Evolutionary conservation across 2,113 vertebrate genomes (phyloP).

Genomic region (Periophthalmodon schlosseri): DNA sequence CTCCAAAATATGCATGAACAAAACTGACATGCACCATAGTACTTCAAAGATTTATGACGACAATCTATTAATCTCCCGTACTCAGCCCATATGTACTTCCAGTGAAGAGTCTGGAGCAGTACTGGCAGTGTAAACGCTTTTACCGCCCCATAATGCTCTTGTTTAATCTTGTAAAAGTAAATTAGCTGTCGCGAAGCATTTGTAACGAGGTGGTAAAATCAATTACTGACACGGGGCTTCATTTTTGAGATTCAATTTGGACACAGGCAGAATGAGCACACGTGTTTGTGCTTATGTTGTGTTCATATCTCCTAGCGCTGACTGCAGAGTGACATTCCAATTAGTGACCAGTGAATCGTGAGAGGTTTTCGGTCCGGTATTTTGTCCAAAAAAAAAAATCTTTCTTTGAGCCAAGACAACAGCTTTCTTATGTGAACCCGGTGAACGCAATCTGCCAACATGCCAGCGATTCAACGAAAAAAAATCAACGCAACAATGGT

Average conservation of each 20-base stretch:
- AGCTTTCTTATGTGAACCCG: constrained; percentile 36
- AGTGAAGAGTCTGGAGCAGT: constrained; percentile 17
- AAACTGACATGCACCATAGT: neutral
- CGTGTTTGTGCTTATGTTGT: constrained; percentile 50
- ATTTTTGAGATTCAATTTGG: constrained; percentile 58
- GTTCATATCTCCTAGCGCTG: constrained; percentile 53
- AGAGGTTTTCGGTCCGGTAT: constrained; percentile 57
- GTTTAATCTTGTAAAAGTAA: constrained; percentile 64
- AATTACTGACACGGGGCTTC: constrained; percentile 59
- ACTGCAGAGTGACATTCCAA: constrained; percentile 73
- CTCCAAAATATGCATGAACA: neutral
- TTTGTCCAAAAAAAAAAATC: constrained; percentile 3
- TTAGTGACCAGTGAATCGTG: constrained; percentile 77
- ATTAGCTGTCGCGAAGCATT: constrained; percentile 60
- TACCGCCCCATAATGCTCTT: constrained; percentile 52
- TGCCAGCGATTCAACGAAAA: constrained; percentile 34
- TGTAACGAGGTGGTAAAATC: constrained; percentile 62
- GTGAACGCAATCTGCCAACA: constrained; percentile 45
- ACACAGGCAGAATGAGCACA: constrained; percentile 24
- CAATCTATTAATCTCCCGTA: neutral
- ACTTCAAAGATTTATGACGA: neutral
- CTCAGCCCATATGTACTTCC: neutral
- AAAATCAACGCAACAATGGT: constrained; percentile 11
- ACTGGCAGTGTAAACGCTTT: constrained; percentile 37
- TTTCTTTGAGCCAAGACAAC: constrained; percentile 46